Evolutionary conservation across 2,888 invertebrate genomes (phyloP).

Genomic region (Drosophila affinis): DNA sequence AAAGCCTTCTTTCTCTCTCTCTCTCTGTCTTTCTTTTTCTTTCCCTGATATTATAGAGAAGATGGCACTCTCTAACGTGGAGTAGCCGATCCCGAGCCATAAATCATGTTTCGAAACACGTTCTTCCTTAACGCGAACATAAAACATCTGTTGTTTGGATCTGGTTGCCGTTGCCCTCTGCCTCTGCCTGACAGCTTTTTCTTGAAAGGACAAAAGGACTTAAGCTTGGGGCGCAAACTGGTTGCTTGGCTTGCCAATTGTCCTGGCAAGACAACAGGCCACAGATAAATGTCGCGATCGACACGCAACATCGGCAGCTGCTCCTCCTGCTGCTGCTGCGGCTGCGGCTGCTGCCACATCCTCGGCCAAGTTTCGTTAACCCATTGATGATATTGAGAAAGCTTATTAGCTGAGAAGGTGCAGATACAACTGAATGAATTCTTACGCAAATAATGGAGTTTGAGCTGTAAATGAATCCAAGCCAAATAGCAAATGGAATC

Average conservation of each 20-base stretch:
- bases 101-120: constrained; percentile 77
- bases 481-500: no score
- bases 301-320: constrained; percentile 39
- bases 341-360: constrained; percentile 21
- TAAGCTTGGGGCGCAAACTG: constrained; percentile 76
- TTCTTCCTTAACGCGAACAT: constrained; percentile 57
- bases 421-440: neutral
- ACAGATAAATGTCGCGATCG: constrained; percentile 61
- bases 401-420: neutral
- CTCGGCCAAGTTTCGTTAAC: constrained; percentile 31
- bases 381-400: constrained; percentile 10
- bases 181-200: constrained; percentile 59
- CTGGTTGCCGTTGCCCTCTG: constrained; percentile 13
- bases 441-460: neutral
- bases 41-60: constrained; percentile 4
- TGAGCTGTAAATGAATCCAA: no score
- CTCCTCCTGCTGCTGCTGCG: constrained; percentile 32
- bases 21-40: constrained; percentile 7
- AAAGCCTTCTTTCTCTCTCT: constrained; percentile 48
- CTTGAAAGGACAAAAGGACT: constrained; percentile 58
- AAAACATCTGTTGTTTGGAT: constrained; percentile 63
- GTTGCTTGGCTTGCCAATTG: constrained; percentile 67
- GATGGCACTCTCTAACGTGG: constrained; percentile 52
- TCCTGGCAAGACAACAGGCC: constrained; percentile 41
- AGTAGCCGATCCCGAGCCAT: constrained; percentile 62